Evolutionary conservation across 2,113 vertebrate species (phyloP), one percentile per base, ranked within the genome.

Genomic region (Martes martes): DNA sequence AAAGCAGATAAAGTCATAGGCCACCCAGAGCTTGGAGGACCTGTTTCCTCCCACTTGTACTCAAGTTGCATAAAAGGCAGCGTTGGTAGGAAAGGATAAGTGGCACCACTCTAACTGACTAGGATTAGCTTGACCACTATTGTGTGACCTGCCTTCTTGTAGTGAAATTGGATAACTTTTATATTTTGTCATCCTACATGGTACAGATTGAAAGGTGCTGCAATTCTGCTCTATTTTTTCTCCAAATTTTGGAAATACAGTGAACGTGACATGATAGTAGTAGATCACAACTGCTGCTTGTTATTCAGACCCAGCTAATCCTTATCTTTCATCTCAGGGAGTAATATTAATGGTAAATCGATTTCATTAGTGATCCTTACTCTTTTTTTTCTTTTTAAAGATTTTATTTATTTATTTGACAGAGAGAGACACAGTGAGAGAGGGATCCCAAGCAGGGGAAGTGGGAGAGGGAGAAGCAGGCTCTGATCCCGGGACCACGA

Each of bases 21-120:
- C 55, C 61, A 81, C 24, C 69, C 26, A 26, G 89, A 45, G 33
- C 63, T 61, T 33, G 21, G 36, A 65, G 42, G 89, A 42, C 82
- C 74, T 84, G 31, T 84, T 96, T 96, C 94, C 81, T 95, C 87
- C 81, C 79, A 39, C 79, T 63, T 3, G 2, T 95, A 21, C 61
- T 79, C 89, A n/a, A 88, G 87, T 88, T 96, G 31, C 63, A n/a
- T 33, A 80, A 78, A 95, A 97, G 57, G n/a, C 61, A 87, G 15
- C 45, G 39, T 39, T 96, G 91, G 63, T 74, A 89, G 90, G 82
- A 95, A 95, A 79, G 90, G 95, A 83, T 95, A 94, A 96, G 65
- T 83, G 71, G 28, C 59, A 85, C 24, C 42, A 63, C 79, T 91
- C 36, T 83, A 28, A 81, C 47, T n/a, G n/a, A 1, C n/a, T 36